Evolutionary conservation across 2,888 invertebrate genomes (phyloP).

Genomic region (Allolobophora icterica): DNA sequence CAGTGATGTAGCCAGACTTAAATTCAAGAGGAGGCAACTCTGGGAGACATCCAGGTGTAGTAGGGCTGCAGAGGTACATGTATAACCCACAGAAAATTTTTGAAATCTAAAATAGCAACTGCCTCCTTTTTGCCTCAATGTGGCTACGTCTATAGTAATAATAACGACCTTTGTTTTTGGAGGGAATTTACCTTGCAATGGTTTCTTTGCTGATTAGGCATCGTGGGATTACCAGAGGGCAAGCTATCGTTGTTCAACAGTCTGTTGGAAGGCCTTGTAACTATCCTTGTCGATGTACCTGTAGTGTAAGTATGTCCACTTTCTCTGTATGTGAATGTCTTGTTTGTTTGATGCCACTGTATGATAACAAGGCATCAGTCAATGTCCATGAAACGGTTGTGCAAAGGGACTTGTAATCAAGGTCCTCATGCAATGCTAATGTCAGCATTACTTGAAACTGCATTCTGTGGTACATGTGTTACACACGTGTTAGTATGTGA

Average conservation of each 20-base stretch:
- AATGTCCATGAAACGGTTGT: neutral
- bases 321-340: neutral
- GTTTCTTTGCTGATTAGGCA: neutral
- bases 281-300: conserved; percentile 82
- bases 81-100: too few relatives aligned
- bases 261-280: conserved; percentile 75
- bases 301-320: conserved; percentile 73
- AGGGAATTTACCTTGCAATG: neutral
- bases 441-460: neutral
- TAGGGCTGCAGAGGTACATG: too few relatives aligned
- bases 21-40: too few relatives aligned
- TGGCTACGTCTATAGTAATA: too few relatives aligned
- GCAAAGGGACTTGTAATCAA: neutral
- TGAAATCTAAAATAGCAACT: too few relatives aligned
- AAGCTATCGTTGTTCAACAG: neutral
- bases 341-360: neutral
- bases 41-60: too few relatives aligned
- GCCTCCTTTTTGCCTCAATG: too few relatives aligned
- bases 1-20: too few relatives aligned
- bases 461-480: neutral
- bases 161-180: neutral
- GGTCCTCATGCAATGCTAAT: neutral
- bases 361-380: neutral
- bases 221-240: neutral
- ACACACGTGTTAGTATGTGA: too few relatives aligned